Base-by-base conservation (phyloP, 2,888 invertebrate genomes). In the Thera britannica region DNA sequence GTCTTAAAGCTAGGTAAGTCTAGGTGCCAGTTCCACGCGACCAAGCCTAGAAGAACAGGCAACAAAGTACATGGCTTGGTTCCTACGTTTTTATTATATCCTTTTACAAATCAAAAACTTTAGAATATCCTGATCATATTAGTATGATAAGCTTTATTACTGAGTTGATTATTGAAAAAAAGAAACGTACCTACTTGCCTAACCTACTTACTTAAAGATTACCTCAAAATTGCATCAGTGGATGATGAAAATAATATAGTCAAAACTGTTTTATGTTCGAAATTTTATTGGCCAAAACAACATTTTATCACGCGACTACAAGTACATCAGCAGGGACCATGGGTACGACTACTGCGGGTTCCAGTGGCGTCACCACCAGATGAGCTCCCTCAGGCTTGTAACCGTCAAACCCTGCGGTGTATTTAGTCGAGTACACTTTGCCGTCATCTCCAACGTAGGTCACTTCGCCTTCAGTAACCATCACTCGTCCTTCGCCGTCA, bases 401-500 rank as follows among this genome's bases (percentile, higher is more conserved):
- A 0, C 85, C 85, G 8, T 81, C 79, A 11, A 78, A 64, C 3
- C 77, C 85, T 6, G 83, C 77, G 12, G 74, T 76, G 70, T 81
- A 85, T 55, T 77, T 81, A 2, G 81, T 82, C 38, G 69, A 67
- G 73, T 82, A 82, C 9, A 74, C 74, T 55, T 80, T 79, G 60
- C 83, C 84, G 60, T 84, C 81, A 11, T 78, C 77, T 0, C 81
- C 83, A 44, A 81, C 77, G 67, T 80, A 84, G 0, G 81, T 76
- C 12, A 80, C 78, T 70, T 83, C 80, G 6, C 86, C 86, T 66
- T 87, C 84, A 3, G 77, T 74, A 12, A 79, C 75, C 59, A 87
- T 79, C 0, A 84, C 84, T 8, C 73, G 70, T 35, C 75, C 83
- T 12, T 34, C 67, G 6, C 84, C 82, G 23, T 81, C 78, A n/a